Conservation (phyloP, 2,113 vertebrate species). For the Nothobranchius furzeri region DNA sequence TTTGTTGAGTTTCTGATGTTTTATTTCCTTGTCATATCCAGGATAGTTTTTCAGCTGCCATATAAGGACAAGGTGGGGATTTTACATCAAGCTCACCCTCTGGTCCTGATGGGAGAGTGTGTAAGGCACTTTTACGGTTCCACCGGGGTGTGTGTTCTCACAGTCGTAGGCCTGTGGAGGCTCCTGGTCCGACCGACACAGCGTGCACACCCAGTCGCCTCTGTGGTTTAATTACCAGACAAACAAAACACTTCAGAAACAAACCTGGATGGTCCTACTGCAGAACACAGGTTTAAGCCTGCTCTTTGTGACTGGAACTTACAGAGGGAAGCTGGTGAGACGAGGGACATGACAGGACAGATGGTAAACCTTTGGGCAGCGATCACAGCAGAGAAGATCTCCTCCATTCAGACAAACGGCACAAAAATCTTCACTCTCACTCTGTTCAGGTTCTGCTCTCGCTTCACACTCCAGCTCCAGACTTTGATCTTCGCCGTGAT, state of each 20-base stretch:
- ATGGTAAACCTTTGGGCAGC: conserved; percentile 92
- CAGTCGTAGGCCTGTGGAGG: conserved; percentile 83
- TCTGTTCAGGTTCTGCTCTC: conserved; percentile 50
- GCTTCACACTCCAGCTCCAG: conserved; percentile 13
- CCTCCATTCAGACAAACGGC: conserved; percentile 91
- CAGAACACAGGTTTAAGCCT: background rate
- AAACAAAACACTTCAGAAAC: too few relatives aligned
- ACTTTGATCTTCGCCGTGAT: conserved; percentile 1
- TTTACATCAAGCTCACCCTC: conserved; percentile 77
- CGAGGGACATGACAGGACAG: conserved; percentile 88
- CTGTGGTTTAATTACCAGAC: conserved; percentile 60
- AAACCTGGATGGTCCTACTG: too few relatives aligned
- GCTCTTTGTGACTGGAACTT: conserved; percentile 45
- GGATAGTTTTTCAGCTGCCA: too few relatives aligned
- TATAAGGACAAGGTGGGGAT: background rate
- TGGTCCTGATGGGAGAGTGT: conserved; percentile 83
- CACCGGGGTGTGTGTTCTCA: conserved; percentile 78
- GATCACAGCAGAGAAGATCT: conserved; percentile 91
- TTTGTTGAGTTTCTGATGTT: too few relatives aligned
- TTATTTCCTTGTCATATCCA: too few relatives aligned
- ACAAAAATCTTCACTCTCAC: conserved; percentile 94
- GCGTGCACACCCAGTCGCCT: conserved; percentile 89
- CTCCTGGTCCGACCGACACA: conserved; percentile 84
- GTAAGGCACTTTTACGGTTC: conserved; percentile 53
- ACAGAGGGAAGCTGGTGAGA: conserved; percentile 87